Evolutionary conservation across 64 coral and sea anemone species (phyloP).

Genomic region (Astreopora myriophthalma): DNA sequence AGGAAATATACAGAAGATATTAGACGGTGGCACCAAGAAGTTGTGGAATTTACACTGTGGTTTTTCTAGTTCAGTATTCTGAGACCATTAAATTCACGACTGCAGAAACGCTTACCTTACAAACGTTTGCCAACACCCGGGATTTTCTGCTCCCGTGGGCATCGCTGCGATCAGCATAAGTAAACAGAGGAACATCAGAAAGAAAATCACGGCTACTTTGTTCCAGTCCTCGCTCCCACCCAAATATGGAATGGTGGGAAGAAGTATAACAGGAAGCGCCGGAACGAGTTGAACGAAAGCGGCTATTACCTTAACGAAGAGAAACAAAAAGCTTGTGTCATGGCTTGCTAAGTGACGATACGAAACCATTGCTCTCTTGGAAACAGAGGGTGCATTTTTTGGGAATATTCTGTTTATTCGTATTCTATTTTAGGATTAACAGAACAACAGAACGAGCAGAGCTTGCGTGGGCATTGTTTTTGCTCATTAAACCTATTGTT

Average conservation of each 20-base stretch:
- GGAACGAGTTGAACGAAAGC: neutral
- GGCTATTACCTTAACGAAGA: neutral
- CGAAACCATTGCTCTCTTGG: neutral
- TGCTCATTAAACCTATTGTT: no score
- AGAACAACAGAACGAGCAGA: no score
- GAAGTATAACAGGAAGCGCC: neutral
- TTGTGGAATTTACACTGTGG: no score
- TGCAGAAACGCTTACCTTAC: conserved; percentile 68
- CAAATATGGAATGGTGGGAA: neutral
- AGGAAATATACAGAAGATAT: no score
- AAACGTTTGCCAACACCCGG: conserved; percentile 51
- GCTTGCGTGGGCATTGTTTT: no score
- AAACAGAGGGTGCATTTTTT: no score
- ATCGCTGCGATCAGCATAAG: conserved; percentile 51
- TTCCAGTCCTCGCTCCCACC: neutral
- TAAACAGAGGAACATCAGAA: neutral
- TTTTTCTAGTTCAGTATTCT: no score
- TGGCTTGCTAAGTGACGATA: neutral
- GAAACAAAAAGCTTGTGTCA: neutral
- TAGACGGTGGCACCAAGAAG: no score
- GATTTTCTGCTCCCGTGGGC: conserved; percentile 50
- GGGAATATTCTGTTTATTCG: no score
- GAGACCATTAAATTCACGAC: no score
- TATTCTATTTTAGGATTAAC: no score
- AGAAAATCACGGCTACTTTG: conserved; percentile 44